phyloP scores from a whole-genome alignment of 30 jellyfish, hydroid and myxozoan species.

The Mastigias papua region DNA sequence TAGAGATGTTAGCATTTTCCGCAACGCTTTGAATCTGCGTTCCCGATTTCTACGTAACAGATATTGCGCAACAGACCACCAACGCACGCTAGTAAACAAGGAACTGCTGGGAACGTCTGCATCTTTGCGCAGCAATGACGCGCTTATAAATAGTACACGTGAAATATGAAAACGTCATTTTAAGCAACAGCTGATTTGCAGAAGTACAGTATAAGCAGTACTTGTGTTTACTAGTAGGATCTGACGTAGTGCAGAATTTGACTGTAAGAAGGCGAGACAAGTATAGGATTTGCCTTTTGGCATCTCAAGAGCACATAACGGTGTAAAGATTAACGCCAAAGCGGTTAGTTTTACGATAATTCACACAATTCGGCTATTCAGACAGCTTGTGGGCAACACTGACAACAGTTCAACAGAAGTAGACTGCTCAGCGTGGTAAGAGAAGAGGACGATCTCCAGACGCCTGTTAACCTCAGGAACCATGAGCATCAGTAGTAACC shows the following conservation, averaged over 20 bases:
- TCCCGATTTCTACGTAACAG: not conserved
- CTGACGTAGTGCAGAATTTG: too few relatives aligned
- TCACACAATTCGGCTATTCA: not conserved
- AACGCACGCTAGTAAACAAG: slow-evolving; percentile 46
- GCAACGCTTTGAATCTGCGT: slow-evolving; percentile 6
- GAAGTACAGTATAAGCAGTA: not conserved
- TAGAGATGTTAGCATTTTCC: not conserved
- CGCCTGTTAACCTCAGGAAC: slow-evolving; percentile 29
- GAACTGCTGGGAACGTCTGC: slow-evolving; percentile 64
- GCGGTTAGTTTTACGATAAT: slow-evolving; percentile 1
- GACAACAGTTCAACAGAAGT: slow-evolving; percentile 43
- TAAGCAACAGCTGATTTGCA: not conserved
- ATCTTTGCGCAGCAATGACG: slow-evolving; percentile 8
- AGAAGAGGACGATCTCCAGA: slow-evolving; percentile 13
- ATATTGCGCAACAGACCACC: slow-evolving; percentile 68
- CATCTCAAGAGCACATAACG: not conserved
- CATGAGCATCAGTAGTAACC: slow-evolving; percentile 59
- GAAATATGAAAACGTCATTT: not conserved
- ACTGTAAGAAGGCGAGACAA: too few relatives aligned
- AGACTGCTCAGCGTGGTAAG: not conserved
- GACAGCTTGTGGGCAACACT: slow-evolving; percentile 57
- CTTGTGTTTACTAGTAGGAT: not conserved
- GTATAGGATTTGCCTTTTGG: too few relatives aligned
- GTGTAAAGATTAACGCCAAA: not conserved
- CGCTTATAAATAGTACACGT: slow-evolving; percentile 48